These are phyloP conservation scores for Pseudochirops cupreus DNA, from an alignment of 2,797 vertebrate genomes.

Conservation along the genomic window DNA sequence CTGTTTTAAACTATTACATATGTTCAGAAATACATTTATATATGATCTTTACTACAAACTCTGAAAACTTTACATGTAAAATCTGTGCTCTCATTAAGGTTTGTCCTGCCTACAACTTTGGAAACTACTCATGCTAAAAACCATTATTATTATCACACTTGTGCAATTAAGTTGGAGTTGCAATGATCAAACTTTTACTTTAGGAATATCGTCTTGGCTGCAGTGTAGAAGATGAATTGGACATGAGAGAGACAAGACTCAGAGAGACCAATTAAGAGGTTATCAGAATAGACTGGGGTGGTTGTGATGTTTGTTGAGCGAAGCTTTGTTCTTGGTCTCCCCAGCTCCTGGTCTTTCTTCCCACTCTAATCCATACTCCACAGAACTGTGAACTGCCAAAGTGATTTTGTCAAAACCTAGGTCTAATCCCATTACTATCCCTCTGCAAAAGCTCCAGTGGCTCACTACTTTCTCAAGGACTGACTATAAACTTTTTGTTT, in stretches of 20 bases:
- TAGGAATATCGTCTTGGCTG: neutral
- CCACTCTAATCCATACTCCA: neutral
- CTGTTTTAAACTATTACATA: neutral
- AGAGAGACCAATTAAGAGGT: neutral
- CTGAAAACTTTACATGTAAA: neutral
- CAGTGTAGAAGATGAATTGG: neutral
- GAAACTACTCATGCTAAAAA: neutral
- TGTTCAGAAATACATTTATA: neutral
- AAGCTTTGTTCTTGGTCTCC: neutral
- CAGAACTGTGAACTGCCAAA: neutral
- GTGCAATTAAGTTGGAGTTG: neutral
- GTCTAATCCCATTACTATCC: neutral
- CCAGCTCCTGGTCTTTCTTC: neutral
- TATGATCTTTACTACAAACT: neutral
- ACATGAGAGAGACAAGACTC: neutral
- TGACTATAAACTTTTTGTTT: neutral
- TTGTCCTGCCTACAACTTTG: neutral
- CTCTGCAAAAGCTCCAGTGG: neutral
- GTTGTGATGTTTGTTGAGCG: neutral
- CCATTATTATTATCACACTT: neutral
- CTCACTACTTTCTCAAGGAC: neutral
- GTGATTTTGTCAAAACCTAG: neutral
- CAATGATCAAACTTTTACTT: neutral
- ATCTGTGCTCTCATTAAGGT: neutral
- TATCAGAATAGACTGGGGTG: neutral